Evolutionary conservation across 1,140 invertebrate species (phyloP), one percentile per base, ranked within the genome.

Genomic region (Drosophila lini): DNA sequence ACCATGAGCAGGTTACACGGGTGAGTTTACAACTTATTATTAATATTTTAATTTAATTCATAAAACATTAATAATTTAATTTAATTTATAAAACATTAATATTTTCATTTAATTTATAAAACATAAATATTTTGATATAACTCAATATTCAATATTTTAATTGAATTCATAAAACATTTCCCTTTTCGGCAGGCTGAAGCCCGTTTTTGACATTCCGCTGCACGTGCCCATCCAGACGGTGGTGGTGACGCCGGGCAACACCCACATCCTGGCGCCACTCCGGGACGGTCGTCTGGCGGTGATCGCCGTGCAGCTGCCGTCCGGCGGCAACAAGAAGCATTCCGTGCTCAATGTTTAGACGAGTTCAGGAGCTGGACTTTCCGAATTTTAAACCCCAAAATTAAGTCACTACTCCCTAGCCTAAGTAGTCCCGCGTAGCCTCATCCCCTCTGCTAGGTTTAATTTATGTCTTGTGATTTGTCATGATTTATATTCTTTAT

Each of bases 221-320:
- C 94, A 94, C 74, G 92, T 94, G 22, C 94, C 94, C 44, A 93
- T 95, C 41, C 93, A 94, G 73, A 94, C 94, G 59, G 85, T 95
- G 28, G 92, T 94, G 32, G 92, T 95, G 4, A 94, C 94, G 11
- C 93, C 93, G 25, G 93, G 93, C 44, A 94, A 94, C 79, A 95
- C 94, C 31, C 95, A 95, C 75, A 93, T 95, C 53, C 82, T 95
- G 57, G 94, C 93, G 6, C 94, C 94, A 3, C 86, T 95, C 0
- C 90, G 93, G 15, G 94, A 95, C 82, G 95, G 95, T 1, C 94
- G 94, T 58, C 86, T 95, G 3, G 94, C 94, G 31, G 94, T 95
- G 16, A 93, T 95, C 16, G 91, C 90, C 48, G 90, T 92, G 11
- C 90, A 92, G 38, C 47, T 92, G 64, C 90, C 91, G 2, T 53